phyloP scores from a whole-genome alignment of 2,113 vertebrate species.

The Helogale parvula region DNA sequence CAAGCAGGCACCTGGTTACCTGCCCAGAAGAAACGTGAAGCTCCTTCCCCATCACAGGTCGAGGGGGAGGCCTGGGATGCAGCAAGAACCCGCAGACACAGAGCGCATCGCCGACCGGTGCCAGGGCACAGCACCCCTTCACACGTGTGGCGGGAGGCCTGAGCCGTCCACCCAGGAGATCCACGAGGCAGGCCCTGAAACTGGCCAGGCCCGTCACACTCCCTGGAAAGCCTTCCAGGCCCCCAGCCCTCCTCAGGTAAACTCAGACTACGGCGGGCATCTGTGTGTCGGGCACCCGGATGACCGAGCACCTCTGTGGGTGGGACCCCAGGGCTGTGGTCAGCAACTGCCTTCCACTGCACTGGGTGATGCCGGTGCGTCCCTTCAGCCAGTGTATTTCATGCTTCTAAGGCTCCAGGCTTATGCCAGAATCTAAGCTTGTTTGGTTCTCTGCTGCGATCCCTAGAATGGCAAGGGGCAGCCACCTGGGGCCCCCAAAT shows the following conservation, averaged over 20 bases:
- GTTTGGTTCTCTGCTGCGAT: not conserved
- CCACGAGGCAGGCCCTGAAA: not conserved
- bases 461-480: not conserved
- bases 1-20: not conserved
- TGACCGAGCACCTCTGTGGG: not conserved
- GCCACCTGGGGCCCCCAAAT: not conserved
- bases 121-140: not conserved
- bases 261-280: accelerated
- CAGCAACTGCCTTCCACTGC: not conserved
- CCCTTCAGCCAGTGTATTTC: not conserved
- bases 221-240: not conserved
- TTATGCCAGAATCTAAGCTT: not conserved
- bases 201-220: accelerated
- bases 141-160: not conserved
- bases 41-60: not conserved
- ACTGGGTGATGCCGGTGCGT: accelerated
- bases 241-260: not conserved
- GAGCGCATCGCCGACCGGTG: not conserved
- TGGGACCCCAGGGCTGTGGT: not conserved
- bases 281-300: not conserved
- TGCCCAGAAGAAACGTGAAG: not conserved
- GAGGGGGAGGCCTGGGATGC: not conserved
- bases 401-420: not conserved
- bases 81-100: not conserved
- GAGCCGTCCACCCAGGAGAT: not conserved